phyloP scores from a whole-genome alignment of 2,888 invertebrate genomes.

The Cacoxenus indagator region DNA sequence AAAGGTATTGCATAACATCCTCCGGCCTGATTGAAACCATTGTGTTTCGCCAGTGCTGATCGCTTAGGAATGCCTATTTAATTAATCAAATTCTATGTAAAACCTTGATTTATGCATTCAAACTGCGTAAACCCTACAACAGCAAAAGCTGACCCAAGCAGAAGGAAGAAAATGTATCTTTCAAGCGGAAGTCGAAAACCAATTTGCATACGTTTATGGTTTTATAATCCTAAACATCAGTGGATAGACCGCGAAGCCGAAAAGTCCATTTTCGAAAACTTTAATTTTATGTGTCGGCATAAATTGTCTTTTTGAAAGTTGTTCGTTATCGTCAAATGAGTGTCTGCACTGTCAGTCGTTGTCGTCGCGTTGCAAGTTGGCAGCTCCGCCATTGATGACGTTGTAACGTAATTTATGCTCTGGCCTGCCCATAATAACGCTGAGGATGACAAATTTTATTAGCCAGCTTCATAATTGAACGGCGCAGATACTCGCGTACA shows the following conservation, averaged over 20 bases:
- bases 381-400: neutral
- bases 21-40: neutral
- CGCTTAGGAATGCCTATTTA: neutral
- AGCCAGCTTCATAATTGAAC: neutral
- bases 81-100: slow-evolving; percentile 11
- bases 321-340: neutral
- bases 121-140: too few species aligned
- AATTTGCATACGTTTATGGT: too few species aligned
- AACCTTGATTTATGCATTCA: neutral
- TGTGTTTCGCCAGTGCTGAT: neutral
- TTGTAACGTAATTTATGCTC: neutral
- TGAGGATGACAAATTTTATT: slow-evolving; percentile 6
- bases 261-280: neutral
- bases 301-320: neutral
- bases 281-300: neutral
- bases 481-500: too few species aligned
- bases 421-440: neutral
- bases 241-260: neutral
- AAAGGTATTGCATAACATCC: neutral
- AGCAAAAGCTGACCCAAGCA: too few species aligned
- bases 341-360: neutral
- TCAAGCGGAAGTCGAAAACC: too few species aligned
- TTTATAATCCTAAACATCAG: too few species aligned
- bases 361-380: neutral
- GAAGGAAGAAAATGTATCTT: too few species aligned